Evolutionary conservation across 2,888 invertebrate genomes (phyloP).

Genomic region (Fragum whitleyi): DNA sequence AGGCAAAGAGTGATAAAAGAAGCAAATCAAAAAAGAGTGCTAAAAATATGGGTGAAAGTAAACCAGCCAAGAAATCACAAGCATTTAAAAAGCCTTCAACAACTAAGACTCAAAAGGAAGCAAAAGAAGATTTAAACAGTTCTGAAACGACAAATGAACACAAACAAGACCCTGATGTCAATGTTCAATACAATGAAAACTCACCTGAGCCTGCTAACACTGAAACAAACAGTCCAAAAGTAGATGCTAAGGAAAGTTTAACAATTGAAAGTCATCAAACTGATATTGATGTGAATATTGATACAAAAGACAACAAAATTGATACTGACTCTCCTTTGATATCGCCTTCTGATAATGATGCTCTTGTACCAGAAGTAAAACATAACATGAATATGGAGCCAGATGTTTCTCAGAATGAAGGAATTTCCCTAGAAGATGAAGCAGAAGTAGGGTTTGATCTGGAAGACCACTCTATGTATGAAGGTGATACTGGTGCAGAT

Average conservation of each 20-base stretch:
- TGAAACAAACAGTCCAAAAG: neutral
- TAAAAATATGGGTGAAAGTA: neutral
- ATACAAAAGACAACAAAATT: neutral
- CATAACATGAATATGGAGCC: neutral
- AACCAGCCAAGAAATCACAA: neutral
- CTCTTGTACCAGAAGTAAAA: neutral
- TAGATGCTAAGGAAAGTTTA: too few relatives aligned
- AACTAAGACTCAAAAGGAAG: slow-evolving; percentile 9
- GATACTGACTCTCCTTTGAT: neutral
- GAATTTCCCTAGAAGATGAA: slow-evolving; percentile 25
- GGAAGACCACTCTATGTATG: slow-evolving; percentile 56
- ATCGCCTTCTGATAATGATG: neutral
- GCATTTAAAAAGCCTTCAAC: neutral
- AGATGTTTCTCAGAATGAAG: neutral
- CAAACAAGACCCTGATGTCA: too few relatives aligned
- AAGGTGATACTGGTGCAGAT: slow-evolving; percentile 43
- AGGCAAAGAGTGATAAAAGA: neutral
- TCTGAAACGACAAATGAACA: neutral
- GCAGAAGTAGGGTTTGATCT: slow-evolving; percentile 47
- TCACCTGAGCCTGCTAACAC: too few relatives aligned
- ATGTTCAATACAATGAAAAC: too few relatives aligned
- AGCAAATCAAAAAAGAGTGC: neutral
- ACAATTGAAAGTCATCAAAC: too few relatives aligned
- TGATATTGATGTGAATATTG: neutral
- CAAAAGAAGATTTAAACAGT: neutral